Conservation (phyloP, 1,140 invertebrate genomes). For the Reticulitermes speratus region DNA sequence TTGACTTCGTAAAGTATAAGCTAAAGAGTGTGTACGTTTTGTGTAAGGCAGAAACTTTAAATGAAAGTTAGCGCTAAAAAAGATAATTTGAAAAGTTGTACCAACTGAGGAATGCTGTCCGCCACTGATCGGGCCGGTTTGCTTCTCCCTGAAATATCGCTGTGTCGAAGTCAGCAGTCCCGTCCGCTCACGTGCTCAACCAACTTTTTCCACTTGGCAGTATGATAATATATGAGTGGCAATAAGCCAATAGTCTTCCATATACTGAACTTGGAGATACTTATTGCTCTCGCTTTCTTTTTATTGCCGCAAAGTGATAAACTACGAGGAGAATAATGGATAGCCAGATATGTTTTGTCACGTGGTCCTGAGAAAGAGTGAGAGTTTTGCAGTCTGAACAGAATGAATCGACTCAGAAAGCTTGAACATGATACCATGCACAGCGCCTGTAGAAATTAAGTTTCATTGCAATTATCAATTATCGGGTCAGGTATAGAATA, state of each 20-base stretch:
- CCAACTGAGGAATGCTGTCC: not conserved
- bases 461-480: no score
- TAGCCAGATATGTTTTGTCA: constrained; percentile 6
- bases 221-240: constrained; percentile 11
- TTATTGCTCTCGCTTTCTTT: constrained; percentile 5
- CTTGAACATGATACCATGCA: no score
- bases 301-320: not conserved
- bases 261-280: not conserved
- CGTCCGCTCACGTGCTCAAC: not conserved
- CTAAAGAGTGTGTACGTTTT: no score
- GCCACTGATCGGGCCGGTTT: not conserved
- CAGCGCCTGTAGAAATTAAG: no score
- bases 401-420: no score
- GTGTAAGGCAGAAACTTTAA: no score
- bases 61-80: no score
- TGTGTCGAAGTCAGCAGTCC: not conserved
- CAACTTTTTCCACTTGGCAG: not conserved
- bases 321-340: not conserved
- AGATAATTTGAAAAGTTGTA: no score
- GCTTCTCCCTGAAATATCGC: not conserved
- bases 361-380: not conserved
- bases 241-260: constrained; percentile 12
- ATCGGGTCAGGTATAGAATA: no score
- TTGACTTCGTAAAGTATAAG: no score
- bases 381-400: not conserved